A percentile compares a stretch with the other conserved stretches of the same genome.
These are phyloP conservation scores for Asobara japonica DNA, from an alignment of 1,140 invertebrate species.

Conservation along the genomic window DNA sequence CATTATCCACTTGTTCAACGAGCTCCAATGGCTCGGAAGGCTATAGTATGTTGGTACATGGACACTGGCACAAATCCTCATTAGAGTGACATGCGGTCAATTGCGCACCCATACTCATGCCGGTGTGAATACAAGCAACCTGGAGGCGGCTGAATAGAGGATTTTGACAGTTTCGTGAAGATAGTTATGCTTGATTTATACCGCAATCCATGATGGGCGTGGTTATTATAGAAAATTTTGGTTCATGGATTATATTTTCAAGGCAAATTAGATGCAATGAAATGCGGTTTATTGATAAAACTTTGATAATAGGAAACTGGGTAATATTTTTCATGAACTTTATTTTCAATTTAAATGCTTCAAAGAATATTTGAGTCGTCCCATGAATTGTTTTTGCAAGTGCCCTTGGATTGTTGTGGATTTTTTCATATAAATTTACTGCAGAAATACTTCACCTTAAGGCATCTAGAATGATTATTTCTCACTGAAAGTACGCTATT, in stretches of 20 bases:
- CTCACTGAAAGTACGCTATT: neutral
- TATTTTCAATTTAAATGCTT: no score
- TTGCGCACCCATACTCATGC: conserved; percentile 24
- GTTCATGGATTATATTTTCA: no score
- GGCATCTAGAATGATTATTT: neutral
- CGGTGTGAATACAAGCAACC: neutral
- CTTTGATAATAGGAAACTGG: no score
- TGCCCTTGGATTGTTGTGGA: no score
- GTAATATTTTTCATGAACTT: no score
- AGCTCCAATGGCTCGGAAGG: neutral
- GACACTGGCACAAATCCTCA: conserved; percentile 30
- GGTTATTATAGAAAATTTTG: no score
- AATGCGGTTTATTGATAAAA: no score
- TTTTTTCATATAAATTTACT: no score
- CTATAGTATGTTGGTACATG: conserved; percentile 11
- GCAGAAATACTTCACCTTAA: no score
- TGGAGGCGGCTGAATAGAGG: neutral
- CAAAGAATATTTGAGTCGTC: no score
- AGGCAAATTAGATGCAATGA: no score
- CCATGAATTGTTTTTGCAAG: no score
- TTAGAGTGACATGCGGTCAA: conserved; percentile 29
- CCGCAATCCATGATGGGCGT: neutral
- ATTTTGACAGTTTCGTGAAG: neutral
- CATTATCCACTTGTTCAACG: conserved; percentile 18
- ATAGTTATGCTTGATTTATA: neutral